phyloP scores from a whole-genome alignment of 1,140 invertebrate species.

The Dendroctonus ponderosae region DNA sequence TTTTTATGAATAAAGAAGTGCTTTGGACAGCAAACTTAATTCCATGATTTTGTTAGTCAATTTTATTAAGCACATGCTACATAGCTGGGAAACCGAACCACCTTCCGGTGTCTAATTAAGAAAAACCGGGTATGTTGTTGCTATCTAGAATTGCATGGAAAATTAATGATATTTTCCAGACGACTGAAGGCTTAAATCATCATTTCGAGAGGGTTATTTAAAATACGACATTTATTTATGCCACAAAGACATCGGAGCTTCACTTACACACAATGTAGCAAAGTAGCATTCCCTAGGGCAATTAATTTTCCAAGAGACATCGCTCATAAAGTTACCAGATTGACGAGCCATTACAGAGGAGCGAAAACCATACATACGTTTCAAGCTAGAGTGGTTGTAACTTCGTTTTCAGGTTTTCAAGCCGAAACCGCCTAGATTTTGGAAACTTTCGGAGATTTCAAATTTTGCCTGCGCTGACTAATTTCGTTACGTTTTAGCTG shows the following conservation, averaged over 20 bases:
- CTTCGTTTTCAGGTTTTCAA: conserved; percentile 11
- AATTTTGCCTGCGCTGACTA: not conserved
- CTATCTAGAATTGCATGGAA: too few species aligned
- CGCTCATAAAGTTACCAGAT: conserved; percentile 31
- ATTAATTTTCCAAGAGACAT: conserved; percentile 34
- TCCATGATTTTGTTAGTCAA: too few species aligned
- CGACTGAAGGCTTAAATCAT: conserved; percentile 16
- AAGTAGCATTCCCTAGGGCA: conserved; percentile 28
- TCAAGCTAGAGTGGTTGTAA: not conserved
- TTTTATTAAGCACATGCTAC: too few species aligned
- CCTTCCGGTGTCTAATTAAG: too few species aligned
- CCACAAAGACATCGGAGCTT: conserved; percentile 25
- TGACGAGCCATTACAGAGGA: conserved; percentile 30
- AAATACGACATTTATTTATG: conserved; percentile 32
- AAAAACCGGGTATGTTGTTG: too few species aligned
- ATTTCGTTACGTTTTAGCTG: conserved; percentile 6
- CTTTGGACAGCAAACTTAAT: too few species aligned
- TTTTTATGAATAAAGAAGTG: too few species aligned
- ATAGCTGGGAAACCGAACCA: too few species aligned
- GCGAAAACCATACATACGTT: conserved; percentile 15
- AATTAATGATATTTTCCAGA: conserved; percentile 6
- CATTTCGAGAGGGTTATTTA: conserved; percentile 27
- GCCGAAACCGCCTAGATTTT: conserved; percentile 11
- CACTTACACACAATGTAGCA: conserved; percentile 32
- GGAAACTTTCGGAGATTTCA: not conserved